phyloP scores from a whole-genome alignment of 2,888 invertebrate species.

The Seladonia tumulorum region DNA sequence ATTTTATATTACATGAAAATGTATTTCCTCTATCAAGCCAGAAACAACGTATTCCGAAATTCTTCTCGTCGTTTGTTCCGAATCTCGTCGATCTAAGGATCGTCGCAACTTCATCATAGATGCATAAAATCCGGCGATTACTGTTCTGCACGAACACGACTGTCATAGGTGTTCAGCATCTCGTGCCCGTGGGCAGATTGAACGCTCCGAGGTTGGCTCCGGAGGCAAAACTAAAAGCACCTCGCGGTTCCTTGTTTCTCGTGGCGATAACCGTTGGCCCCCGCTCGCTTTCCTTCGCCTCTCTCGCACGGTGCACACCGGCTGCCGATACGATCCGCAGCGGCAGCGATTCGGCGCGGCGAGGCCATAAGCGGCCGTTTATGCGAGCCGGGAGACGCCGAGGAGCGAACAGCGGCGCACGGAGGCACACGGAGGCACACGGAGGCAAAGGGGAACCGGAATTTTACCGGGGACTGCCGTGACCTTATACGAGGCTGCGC shows the following conservation, averaged over 20 bases:
- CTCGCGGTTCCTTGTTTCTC: conserved; percentile 48
- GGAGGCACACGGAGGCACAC: conserved; percentile 1
- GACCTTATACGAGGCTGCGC: conserved; percentile 52
- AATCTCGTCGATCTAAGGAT: too few species aligned
- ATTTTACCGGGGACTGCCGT: conserved; percentile 46
- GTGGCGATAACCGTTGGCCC: conserved; percentile 55
- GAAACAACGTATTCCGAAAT: too few species aligned
- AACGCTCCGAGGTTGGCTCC: neutral
- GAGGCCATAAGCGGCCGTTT: conserved; percentile 58
- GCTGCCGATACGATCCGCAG: conserved; percentile 58
- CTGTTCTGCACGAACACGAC: neutral
- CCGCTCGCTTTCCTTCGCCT: conserved; percentile 47
- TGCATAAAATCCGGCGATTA: neutral
- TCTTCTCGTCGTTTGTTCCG: too few species aligned
- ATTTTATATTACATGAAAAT: too few species aligned
- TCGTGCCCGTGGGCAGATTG: neutral
- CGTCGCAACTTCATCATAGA: too few species aligned
- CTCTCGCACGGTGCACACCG: conserved; percentile 3
- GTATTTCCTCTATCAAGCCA: too few species aligned
- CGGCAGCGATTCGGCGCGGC: conserved; percentile 47
- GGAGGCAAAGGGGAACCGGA: conserved; percentile 48
- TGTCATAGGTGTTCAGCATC: neutral
- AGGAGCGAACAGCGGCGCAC: conserved; percentile 18
- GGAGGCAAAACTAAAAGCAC: conserved; percentile 45
- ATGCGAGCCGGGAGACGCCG: conserved; percentile 47